These are phyloP conservation scores for Drosophila hydei DNA, from an alignment of 1,140 invertebrate species.

Conservation along the genomic window DNA sequence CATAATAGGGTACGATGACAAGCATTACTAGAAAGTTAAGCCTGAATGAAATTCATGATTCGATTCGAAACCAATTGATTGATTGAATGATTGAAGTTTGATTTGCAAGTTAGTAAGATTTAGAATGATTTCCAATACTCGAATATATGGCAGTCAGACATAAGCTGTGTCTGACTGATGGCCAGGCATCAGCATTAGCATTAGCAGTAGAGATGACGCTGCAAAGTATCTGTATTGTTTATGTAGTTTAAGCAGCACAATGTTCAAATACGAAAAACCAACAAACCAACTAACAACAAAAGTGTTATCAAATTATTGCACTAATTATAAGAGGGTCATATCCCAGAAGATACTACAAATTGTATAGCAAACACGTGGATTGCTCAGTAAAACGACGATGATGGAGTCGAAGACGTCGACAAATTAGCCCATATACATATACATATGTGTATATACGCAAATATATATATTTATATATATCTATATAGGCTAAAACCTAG, in stretches of 20 bases:
- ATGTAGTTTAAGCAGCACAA: slow-evolving; percentile 42
- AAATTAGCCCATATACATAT: slow-evolving; percentile 31
- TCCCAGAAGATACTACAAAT: slow-evolving; percentile 43
- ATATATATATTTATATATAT: neutral
- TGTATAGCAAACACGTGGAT: slow-evolving; percentile 36
- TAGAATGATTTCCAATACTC: slow-evolving; percentile 61
- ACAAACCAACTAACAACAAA: slow-evolving; percentile 29
- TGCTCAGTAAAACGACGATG: slow-evolving; percentile 39
- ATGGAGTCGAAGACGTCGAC: neutral
- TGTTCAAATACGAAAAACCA: slow-evolving; percentile 49
- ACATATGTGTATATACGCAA: slow-evolving; percentile 2
- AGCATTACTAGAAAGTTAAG: slow-evolving; percentile 63
- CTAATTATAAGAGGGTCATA: slow-evolving; percentile 52
- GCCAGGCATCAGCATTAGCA: slow-evolving; percentile 20
- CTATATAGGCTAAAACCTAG: slow-evolving; percentile 37
- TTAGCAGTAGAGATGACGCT: slow-evolving; percentile 45
- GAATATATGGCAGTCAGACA: slow-evolving; percentile 50
- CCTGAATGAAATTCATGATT: slow-evolving; percentile 28
- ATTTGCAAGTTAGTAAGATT: slow-evolving; percentile 42
- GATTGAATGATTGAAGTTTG: slow-evolving; percentile 23
- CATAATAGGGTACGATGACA: slow-evolving; percentile 36
- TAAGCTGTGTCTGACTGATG: neutral
- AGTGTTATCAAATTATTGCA: slow-evolving; percentile 68
- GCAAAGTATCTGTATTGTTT: slow-evolving; percentile 37
- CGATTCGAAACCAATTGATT: slow-evolving; percentile 21